These are phyloP conservation scores for Stomatorhinus walkeri DNA, from an alignment of 2,797 vertebrate genomes.

Conservation along the genomic window DNA sequence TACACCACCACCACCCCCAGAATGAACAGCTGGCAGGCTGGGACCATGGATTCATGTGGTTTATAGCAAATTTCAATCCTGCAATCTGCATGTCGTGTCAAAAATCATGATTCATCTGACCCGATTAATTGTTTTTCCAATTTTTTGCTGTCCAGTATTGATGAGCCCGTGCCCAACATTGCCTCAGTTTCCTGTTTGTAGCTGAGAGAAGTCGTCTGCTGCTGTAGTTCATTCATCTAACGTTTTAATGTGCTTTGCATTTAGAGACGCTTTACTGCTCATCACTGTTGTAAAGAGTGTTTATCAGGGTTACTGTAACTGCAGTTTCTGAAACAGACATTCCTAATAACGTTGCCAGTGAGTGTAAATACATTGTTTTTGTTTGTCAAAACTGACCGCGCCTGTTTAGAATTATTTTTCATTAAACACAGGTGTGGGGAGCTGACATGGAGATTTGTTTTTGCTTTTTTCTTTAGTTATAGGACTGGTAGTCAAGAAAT, in stretches of 20 bases:
- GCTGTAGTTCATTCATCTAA: background rate
- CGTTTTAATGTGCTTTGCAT: background rate
- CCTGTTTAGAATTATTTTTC: background rate
- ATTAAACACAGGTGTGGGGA: background rate
- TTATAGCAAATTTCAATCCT: background rate
- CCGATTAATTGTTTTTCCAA: background rate
- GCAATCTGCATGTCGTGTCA: background rate
- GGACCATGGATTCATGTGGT: background rate
- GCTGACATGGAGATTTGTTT: background rate
- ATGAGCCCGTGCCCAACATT: background rate
- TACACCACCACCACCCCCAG: background rate
- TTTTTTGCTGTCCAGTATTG: background rate
- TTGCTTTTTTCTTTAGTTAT: background rate
- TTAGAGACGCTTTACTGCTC: background rate
- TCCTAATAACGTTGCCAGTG: background rate
- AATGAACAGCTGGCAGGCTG: background rate
- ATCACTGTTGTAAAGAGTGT: background rate
- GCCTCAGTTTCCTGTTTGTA: background rate
- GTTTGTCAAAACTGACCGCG: background rate
- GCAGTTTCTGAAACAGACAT: background rate
- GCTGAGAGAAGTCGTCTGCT: background rate
- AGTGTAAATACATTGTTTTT: background rate
- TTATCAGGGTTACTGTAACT: background rate
- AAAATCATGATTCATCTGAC: background rate
- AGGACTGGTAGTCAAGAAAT: background rate